phyloP scores from a whole-genome alignment of 2,888 invertebrate genomes.

The Spodoptera exigua region DNA sequence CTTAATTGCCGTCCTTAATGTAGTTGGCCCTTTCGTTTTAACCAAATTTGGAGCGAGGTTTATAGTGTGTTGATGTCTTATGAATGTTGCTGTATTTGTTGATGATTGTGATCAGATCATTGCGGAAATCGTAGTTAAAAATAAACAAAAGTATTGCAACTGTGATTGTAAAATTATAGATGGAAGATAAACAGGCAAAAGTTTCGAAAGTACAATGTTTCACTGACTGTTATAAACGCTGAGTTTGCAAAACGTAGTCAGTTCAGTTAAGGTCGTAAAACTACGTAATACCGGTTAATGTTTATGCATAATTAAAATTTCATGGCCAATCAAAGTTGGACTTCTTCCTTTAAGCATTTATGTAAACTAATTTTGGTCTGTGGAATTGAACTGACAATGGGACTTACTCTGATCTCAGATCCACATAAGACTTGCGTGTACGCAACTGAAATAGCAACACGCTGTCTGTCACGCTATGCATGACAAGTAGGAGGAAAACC shows the following conservation, averaged over 20 bases:
- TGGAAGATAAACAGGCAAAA: too few species aligned
- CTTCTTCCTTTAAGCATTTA: background rate
- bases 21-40: slow-evolving; percentile 11
- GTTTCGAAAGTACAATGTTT: too few species aligned
- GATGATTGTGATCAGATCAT: too few species aligned
- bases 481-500: slow-evolving; percentile 41
- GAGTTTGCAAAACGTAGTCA: too few species aligned
- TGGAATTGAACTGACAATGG: slow-evolving; percentile 4
- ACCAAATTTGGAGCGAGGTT: background rate
- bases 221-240: too few species aligned
- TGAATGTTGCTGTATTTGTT: background rate
- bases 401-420: slow-evolving; percentile 14
- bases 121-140: too few species aligned
- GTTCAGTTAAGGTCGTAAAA: too few species aligned
- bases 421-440: slow-evolving; percentile 37
- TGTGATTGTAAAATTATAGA: too few species aligned
- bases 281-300: too few species aligned
- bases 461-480: slow-evolving; percentile 16
- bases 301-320: too few species aligned
- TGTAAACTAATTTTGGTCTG: background rate
- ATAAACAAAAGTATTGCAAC: too few species aligned
- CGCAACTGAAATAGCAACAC: slow-evolving; percentile 45
- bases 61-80: background rate
- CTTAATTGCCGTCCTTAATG: background rate
- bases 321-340: too few species aligned